Base-by-base conservation (phyloP, 2,797 vertebrate species). In the Acipenser transmontanus region DNA sequence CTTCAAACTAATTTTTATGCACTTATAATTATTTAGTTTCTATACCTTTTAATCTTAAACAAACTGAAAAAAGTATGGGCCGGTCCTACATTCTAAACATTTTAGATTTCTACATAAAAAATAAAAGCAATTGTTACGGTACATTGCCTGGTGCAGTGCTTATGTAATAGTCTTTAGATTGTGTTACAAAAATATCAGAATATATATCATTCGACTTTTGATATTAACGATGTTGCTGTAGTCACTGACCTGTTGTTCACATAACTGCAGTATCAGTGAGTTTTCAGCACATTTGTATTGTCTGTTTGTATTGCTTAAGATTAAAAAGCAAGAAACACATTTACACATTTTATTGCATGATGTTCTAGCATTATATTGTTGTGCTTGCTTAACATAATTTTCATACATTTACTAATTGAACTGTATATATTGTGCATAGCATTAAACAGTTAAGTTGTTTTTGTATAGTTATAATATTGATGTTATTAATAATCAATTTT, bases 71-170 rank as follows among this genome's bases (percentile, higher is more conserved):
- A 49, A 47, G 12, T 11, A 61, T 50, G 59, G 66, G 59, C 59
- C 6, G 49, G 59, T 49, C 49, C 59, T 10, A 66, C 49, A 9
- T 49, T 59, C 6, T 9, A 50, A 14, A 50, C 61, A 8, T 50
- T 61, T 61, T 59, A 13, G 7, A 47, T 61, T 8, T 17, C 47
- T 14, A 47, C 9, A 17, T 10, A 47, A 20, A 7, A 20, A 8
- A 20, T 13, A 7, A n/a, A 6, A 60, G 59, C 8, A 2, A 20
- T 13, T 60, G 7, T 13, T 7, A 7, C 17, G 52, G 3, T 54
- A 54, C 52, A 54, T 61, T 61, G 60, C 17, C 60, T 20, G 60
- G 60, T 8, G 60, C 60, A 61, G 34, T 61, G 47, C 17, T 34
- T 61, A 17, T 61, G 8, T 9, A 54, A n/a, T 9, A n/a, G 52